phyloP scores from a whole-genome alignment of 1,140 invertebrate species.

The Eupeodes corollae region DNA sequence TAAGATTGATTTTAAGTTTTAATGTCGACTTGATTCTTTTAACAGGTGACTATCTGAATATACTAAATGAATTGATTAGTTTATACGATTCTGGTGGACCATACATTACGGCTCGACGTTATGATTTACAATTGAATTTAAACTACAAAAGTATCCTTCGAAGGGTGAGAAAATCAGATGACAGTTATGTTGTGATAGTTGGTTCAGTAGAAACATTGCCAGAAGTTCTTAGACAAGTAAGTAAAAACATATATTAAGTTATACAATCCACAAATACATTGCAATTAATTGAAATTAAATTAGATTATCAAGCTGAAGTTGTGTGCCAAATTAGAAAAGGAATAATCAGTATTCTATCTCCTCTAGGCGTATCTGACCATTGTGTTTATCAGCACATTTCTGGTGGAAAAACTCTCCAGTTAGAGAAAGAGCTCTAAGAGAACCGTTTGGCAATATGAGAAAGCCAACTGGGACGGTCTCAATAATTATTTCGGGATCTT shows the following conservation, averaged over 20 bases:
- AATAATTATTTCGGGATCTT: too few species aligned
- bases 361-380: too few species aligned
- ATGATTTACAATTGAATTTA: slow-evolving; percentile 37
- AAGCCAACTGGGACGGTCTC: too few species aligned
- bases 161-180: slow-evolving; percentile 45
- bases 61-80: slow-evolving; percentile 63
- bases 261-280: too few species aligned
- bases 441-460: too few species aligned
- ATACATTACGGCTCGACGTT: slow-evolving; percentile 46
- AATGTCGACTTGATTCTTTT: neutral
- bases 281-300: too few species aligned
- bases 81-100: slow-evolving; percentile 47
- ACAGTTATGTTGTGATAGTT: slow-evolving; percentile 65
- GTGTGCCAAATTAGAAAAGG: too few species aligned
- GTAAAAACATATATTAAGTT: neutral
- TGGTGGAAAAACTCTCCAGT: too few species aligned
- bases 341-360: too few species aligned
- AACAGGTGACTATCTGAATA: slow-evolving; percentile 52
- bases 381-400: too few species aligned
- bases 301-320: too few species aligned
- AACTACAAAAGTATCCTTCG: slow-evolving; percentile 39
- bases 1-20: neutral
- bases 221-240: slow-evolving; percentile 49
- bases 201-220: slow-evolving; percentile 56
- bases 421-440: too few species aligned